Conservation (phyloP, 2,797 vertebrate species). For the Gymnocypris eckloni region DNA sequence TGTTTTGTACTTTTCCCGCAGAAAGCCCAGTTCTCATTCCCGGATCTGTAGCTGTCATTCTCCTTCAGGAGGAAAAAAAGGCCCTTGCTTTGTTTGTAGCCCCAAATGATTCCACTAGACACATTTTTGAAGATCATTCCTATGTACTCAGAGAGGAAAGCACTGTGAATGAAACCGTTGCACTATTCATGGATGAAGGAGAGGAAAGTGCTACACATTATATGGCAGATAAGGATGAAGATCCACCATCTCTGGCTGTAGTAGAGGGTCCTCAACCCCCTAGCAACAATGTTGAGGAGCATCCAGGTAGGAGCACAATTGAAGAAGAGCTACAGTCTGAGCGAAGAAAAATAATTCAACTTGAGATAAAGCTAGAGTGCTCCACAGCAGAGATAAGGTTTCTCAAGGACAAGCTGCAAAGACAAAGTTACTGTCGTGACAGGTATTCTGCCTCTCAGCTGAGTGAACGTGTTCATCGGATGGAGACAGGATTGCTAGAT, state of each 20-base stretch:
- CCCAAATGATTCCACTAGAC: neutral
- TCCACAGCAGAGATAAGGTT: neutral
- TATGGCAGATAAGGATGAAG: neutral
- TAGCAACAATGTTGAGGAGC: neutral
- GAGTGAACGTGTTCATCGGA: neutral
- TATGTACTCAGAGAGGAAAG: neutral
- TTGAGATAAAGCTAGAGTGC: neutral
- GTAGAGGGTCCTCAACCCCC: neutral
- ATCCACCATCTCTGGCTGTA: neutral
- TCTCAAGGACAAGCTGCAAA: neutral
- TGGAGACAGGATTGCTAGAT: conserved; percentile 3
- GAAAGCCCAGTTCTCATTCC: neutral
- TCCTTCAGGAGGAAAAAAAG: too few relatives aligned
- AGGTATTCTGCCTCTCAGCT: neutral
- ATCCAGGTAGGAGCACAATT: neutral
- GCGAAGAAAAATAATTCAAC: neutral
- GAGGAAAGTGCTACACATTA: neutral
- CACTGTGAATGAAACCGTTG: neutral
- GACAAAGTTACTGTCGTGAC: neutral
- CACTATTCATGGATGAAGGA: neutral
- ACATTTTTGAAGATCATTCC: too few relatives aligned
- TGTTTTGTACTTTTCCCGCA: neutral
- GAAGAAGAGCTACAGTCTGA: neutral
- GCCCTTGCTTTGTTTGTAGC: neutral
- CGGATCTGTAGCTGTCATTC: neutral